Evolutionary conservation across 2,888 invertebrate genomes (phyloP).

Genomic region (Anorthoa munda): DNA sequence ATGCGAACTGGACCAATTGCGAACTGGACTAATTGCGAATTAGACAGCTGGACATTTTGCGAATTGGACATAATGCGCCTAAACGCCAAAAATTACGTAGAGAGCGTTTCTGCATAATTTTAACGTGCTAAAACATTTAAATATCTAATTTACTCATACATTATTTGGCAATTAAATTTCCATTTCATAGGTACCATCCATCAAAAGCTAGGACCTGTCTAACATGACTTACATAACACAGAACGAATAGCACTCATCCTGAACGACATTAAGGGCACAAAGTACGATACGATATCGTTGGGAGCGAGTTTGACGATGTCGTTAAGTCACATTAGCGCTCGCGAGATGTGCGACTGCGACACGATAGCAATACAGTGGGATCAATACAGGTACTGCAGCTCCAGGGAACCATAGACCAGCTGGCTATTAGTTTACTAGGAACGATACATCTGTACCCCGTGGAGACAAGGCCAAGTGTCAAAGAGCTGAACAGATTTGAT

Average conservation of each 20-base stretch:
- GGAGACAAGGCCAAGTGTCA: not conserved
- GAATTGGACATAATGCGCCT: too few species aligned
- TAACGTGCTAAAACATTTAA: not conserved
- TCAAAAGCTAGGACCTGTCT: not conserved
- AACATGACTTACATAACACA: not conserved
- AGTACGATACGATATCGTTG: slow-evolving; percentile 15
- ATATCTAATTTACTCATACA: not conserved
- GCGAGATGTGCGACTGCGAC: slow-evolving; percentile 7
- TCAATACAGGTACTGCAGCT: slow-evolving; percentile 7
- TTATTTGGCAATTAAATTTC: not conserved
- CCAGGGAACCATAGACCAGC: not conserved
- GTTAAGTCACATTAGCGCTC: slow-evolving; percentile 35
- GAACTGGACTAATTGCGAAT: too few species aligned
- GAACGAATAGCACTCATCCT: slow-evolving; percentile 2
- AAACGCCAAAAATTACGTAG: not conserved
- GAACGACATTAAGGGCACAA: slow-evolving; percentile 6
- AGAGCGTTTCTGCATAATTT: too few species aligned
- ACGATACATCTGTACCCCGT: not conserved
- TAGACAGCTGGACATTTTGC: too few species aligned
- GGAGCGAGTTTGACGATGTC: slow-evolving; percentile 22
- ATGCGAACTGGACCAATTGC: too few species aligned
- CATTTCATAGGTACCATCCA: too few species aligned
- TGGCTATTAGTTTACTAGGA: not conserved
- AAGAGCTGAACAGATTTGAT: not conserved
- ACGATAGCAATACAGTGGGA: not conserved